Base-by-base conservation (phyloP, 2,113 vertebrate species). In the Lepus europaeus region DNA sequence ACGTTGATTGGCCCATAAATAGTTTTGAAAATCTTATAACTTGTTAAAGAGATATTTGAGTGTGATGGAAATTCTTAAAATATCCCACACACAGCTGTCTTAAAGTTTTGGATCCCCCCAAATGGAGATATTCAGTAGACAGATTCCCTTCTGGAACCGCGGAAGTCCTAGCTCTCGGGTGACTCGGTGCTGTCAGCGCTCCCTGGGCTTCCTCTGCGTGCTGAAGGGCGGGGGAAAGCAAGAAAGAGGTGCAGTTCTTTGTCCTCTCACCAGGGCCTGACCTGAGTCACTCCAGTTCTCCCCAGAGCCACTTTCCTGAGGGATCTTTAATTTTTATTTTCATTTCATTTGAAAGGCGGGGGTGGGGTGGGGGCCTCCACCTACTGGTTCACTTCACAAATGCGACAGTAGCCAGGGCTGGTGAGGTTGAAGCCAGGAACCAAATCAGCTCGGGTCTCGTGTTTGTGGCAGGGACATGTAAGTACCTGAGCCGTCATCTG, bases 41-140 rank as follows among this genome's bases (percentile, higher is more conserved):
- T 83, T 95, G 13, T 73, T 93, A 16, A 4, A 45, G 78, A 76
- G 0, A 39, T 49, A 61, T 86, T 74, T 27, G 27, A 95, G 25
- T 90, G 51, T 95, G 68, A 51, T 90, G 49, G 27, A 81, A 88
- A 70, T 89, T 93, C 66, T 78, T 76, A 29, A 94, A 97, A 84
- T 64, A 7, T 36, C 66, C 31, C 64, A 61, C 87, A 91, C 39
- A 56, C 49, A 93, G 63, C 72, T 96, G 81, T 56, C 87, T 92
- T 9, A 78, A 63, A 64, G 51, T 82, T 96, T 61, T 45, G 80
- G 78, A 69, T 80, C 9, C n/a, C 64, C 56, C 4, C 13, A 85
- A 20, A 6, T 78, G 59, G 66, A 77, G 25, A 33, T 25, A 80
- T 70, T 92, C 27, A 85, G 77, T 90, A 93, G 53, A 72, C 63